These are phyloP conservation scores for Eristalinus sepulchralis DNA, from an alignment of 2,888 invertebrate genomes.

Conservation along the genomic window DNA sequence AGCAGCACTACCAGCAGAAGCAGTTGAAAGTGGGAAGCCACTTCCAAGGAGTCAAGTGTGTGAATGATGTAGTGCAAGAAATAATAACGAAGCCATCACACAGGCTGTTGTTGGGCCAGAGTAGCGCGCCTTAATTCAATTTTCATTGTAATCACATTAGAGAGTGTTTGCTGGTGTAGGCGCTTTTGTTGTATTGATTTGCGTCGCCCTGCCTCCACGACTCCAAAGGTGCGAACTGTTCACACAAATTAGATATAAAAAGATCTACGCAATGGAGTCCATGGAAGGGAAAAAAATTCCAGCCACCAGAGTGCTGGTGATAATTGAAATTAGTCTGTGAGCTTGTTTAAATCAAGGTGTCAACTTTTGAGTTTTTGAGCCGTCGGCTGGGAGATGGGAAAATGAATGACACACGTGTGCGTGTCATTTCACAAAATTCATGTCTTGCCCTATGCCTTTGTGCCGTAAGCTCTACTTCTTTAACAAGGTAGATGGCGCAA, in stretches of 20 bases:
- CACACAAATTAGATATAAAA: not conserved
- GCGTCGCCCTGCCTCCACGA: not conserved
- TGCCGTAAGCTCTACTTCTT: not conserved
- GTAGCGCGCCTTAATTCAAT: constrained; percentile 45
- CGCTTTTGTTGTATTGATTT: constrained; percentile 36
- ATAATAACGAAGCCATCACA: constrained; percentile 13
- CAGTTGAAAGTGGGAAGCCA: not conserved
- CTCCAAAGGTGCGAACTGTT: not conserved
- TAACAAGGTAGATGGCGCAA: not conserved
- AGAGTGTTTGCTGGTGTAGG: not conserved
- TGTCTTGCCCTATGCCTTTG: no score
- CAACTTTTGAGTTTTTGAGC: not conserved
- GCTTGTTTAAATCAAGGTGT: not conserved
- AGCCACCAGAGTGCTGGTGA: not conserved
- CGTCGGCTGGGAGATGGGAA: not conserved
- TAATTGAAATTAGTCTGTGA: not conserved
- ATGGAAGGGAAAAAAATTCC: not conserved
- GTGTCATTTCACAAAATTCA: no score
- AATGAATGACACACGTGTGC: no score
- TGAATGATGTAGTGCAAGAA: not conserved
- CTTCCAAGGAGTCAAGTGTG: not conserved
- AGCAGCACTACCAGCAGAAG: not conserved
- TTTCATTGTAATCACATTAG: constrained; percentile 60
- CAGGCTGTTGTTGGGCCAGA: constrained; percentile 10
- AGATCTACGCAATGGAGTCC: not conserved